Percentiles rank a stretch among this genome's conserved stretches.
phyloP scores from a whole-genome alignment of 1,140 invertebrate species.

The Archegozetes longisetosus region DNA sequence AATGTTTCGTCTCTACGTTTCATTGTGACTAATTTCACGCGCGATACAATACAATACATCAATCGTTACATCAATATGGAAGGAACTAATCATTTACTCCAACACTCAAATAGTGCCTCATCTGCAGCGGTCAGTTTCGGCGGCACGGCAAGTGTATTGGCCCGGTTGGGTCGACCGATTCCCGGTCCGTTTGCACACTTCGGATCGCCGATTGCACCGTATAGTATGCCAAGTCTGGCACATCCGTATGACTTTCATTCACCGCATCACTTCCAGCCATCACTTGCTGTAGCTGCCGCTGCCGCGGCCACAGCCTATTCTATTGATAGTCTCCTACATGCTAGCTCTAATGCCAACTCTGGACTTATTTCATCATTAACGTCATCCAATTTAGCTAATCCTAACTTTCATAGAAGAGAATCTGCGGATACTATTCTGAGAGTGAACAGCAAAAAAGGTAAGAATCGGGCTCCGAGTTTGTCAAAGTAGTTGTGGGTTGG shows the following conservation, averaged over 20 bases:
- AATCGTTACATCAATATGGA: conserved; percentile 10
- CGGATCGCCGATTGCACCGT: conserved; percentile 20
- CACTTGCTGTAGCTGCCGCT: background rate
- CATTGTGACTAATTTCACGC: too few relatives aligned
- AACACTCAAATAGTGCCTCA: background rate
- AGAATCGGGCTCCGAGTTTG: too few relatives aligned
- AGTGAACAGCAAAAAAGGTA: too few relatives aligned
- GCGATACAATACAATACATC: too few relatives aligned
- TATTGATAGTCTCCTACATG: conserved; percentile 20
- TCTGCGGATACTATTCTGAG: too few relatives aligned
- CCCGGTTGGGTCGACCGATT: conserved; percentile 18
- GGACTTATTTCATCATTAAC: too few relatives aligned
- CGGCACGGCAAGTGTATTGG: conserved; percentile 12
- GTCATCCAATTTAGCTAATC: too few relatives aligned
- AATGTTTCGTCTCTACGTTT: too few relatives aligned
- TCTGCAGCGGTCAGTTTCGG: background rate
- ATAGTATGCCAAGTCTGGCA: conserved; percentile 16
- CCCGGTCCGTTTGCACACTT: conserved; percentile 21
- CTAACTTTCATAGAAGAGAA: too few relatives aligned
- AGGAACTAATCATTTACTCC: conserved; percentile 3
- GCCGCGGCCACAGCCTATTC: conserved; percentile 13
- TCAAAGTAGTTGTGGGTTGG: too few relatives aligned
- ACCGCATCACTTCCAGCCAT: conserved; percentile 4
- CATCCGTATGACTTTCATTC: background rate
- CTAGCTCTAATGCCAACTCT: conserved; percentile 7